Base-by-base conservation (phyloP, 1,140 invertebrate genomes). In the Drosophila rhopaloa region DNA sequence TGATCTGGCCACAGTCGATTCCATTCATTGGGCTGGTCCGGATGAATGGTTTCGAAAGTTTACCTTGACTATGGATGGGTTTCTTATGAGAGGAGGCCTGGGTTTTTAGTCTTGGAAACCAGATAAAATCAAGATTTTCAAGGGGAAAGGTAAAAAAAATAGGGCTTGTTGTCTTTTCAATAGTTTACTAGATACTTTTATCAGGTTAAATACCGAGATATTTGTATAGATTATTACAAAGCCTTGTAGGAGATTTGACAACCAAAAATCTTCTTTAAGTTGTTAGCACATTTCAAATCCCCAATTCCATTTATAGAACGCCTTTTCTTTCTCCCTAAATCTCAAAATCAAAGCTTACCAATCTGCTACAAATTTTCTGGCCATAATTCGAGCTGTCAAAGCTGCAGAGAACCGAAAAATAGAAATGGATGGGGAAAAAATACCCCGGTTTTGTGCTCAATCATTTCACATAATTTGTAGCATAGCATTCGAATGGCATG, bases 391-490 rank as follows among this genome's bases (percentile, higher is more conserved):
- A 51, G 51, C 73, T 76, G 71, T 76, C 73, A 76, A 51, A 76
- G 54, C 47, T 41, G 14, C 41, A 47, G 35, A 32, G 55, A 74
- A 65, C 37, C 54, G 29, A 47, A 43, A 40, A 13, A 56, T 35
- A 53, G 37, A 61, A 60, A 38, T 38, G 9, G 41, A 29, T 24
- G n/a, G n/a, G 14, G 43, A 59, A 59, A 62, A 80, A 60, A 55
- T 60, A 47, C 59, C 27, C 53, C 13, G 14, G 14, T 48, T 79
- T 90, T 90, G 65, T 90, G 88, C 88, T 56, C 73, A 63, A 86
- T 90, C 88, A 90, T 88, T 91, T 88, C 75, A 74, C 61, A 90
- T 90, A 90, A 90, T 90, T 90, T 86, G 86, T 80, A 72, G 74
- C 70, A 75, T n/a, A 63, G 44, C 48, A 56, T 46, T 58, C 57